Conservation (phyloP, 1,140 invertebrate genomes). For the Stegodyphus mimosarum region DNA sequence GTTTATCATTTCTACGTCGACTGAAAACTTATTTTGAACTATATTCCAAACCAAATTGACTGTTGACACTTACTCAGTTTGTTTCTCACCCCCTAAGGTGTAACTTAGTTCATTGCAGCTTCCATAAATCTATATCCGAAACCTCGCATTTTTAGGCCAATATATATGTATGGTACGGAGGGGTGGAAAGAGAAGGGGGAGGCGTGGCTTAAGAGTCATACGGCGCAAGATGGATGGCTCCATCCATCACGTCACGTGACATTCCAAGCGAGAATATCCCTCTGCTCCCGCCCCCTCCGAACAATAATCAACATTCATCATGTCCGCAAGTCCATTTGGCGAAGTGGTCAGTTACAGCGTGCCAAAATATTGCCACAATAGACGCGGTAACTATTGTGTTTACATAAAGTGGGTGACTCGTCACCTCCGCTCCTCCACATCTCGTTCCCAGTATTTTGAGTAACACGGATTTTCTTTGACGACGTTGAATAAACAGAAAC, state of each 20-base stretch:
- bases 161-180: background rate
- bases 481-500: too few relatives aligned
- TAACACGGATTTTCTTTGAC: too few relatives aligned
- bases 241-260: constrained; percentile 55
- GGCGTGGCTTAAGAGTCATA: constrained; percentile 5
- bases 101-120: too few relatives aligned
- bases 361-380: constrained; percentile 54
- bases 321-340: constrained; percentile 44
- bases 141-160: background rate
- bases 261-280: background rate
- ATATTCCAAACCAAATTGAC: too few relatives aligned
- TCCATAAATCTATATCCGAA: too few relatives aligned
- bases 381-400: constrained; percentile 24
- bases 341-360: constrained; percentile 49
- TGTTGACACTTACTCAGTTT: too few relatives aligned
- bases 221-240: constrained; percentile 44
- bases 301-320: constrained; percentile 58
- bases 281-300: constrained; percentile 25
- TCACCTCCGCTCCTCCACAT: too few relatives aligned
- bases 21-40: too few relatives aligned
- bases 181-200: background rate
- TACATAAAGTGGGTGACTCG: constrained; percentile 15
- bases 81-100: too few relatives aligned
- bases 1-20: too few relatives aligned
- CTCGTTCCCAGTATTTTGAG: too few relatives aligned